phyloP scores from a whole-genome alignment of 2,797 vertebrate species.

The Orestias chungarensis region DNA sequence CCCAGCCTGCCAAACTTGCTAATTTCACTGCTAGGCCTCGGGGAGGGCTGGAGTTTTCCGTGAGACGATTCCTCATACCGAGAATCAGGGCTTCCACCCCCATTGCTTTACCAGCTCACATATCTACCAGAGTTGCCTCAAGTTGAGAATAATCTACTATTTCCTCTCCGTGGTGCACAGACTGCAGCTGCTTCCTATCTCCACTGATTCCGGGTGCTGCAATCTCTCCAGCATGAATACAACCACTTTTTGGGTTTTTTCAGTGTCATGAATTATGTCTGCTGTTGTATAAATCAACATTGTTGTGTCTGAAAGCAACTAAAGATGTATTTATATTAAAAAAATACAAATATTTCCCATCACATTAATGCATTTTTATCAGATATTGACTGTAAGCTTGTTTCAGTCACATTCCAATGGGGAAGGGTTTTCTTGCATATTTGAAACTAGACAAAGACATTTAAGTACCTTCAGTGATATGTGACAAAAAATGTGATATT shows the following conservation, averaged over 20 bases:
- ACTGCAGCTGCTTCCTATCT: constrained; percentile 7
- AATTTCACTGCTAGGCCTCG: constrained; percentile 53
- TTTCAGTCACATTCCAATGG: neutral
- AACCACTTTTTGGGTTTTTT: neutral
- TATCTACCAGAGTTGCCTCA: constrained; percentile 48
- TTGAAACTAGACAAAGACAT: neutral
- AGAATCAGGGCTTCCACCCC: constrained; percentile 13
- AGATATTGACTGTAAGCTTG: neutral
- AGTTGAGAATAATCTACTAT: constrained; percentile 21
- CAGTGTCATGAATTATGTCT: neutral
- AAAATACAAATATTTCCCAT: neutral
- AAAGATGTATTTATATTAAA: neutral
- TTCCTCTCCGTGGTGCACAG: constrained; percentile 1
- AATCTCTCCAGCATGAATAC: neutral
- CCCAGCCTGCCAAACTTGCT: constrained; percentile 55
- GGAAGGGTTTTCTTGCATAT: neutral
- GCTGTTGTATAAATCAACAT: neutral
- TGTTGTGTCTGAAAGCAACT: neutral
- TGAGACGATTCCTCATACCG: constrained; percentile 26
- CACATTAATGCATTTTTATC: neutral
- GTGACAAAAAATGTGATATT: neutral
- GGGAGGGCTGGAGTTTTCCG: constrained; percentile 46
- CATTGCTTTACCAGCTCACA: constrained; percentile 19
- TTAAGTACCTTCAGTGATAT: neutral
- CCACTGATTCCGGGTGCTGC: neutral